phyloP scores from a whole-genome alignment of 2,113 vertebrate species.

The Ailurus styani region DNA sequence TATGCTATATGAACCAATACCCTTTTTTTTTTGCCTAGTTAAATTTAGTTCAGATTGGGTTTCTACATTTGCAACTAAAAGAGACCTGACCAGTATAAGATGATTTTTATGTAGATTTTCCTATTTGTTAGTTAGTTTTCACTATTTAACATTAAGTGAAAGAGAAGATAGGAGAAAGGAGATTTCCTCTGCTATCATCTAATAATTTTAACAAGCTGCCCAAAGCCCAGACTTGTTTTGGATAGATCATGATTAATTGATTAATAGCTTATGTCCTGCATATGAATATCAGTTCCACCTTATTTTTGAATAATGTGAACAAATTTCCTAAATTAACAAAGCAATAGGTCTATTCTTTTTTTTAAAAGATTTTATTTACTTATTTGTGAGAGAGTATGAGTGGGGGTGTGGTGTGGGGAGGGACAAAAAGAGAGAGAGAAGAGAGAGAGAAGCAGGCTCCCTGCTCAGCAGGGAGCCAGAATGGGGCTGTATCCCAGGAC shows the following conservation, averaged over 20 bases:
- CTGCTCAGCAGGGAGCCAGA: background rate
- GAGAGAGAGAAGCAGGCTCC: background rate
- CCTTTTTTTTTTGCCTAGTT: background rate
- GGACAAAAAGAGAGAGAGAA: background rate
- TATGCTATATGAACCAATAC: background rate
- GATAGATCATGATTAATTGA: slow-evolving; percentile 74
- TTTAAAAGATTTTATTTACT: background rate
- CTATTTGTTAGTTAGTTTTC: background rate
- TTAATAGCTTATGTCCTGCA: slow-evolving; percentile 76
- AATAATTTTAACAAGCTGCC: slow-evolving; percentile 45
- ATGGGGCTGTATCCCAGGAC: background rate
- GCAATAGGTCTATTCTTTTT: slow-evolving; percentile 73
- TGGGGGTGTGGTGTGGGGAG: background rate
- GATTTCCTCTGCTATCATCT: background rate
- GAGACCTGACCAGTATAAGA: background rate
- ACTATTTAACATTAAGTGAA: background rate
- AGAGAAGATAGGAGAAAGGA: background rate
- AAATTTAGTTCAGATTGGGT: background rate
- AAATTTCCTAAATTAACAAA: slow-evolving; percentile 79
- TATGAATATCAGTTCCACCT: slow-evolving; percentile 77
- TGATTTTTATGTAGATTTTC: background rate
- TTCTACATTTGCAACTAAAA: background rate
- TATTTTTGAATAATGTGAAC: slow-evolving; percentile 77
- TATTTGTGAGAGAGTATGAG: background rate
- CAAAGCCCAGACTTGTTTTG: background rate